These are phyloP conservation scores for Spongilla lacustris DNA, from an alignment of 37 sponge, comb jelly and placozoan genomes.

Conservation along the genomic window DNA sequence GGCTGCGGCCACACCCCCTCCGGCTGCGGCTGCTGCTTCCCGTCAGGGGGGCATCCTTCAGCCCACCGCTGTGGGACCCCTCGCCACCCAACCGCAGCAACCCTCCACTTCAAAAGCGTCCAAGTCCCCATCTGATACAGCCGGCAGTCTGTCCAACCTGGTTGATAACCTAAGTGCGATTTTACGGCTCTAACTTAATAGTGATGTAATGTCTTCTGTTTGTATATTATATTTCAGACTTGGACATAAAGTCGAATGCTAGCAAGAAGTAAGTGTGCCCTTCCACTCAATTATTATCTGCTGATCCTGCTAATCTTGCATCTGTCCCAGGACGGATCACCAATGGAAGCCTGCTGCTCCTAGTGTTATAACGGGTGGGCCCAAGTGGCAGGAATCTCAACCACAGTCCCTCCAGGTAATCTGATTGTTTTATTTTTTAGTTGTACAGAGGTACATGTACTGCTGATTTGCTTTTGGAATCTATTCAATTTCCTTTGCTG, in stretches of 20 bases:
- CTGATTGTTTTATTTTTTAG: too few species aligned
- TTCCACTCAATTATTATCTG: too few species aligned
- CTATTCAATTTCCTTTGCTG: too few species aligned
- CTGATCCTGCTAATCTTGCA: background rate
- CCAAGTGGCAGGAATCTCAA: slow-evolving; percentile 39
- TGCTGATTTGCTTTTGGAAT: too few species aligned
- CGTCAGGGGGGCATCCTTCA: slow-evolving; percentile 49
- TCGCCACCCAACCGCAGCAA: too few species aligned
- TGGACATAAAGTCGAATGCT: too few species aligned
- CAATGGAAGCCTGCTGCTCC: slow-evolving; percentile 58
- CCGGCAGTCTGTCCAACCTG: slow-evolving; percentile 39
- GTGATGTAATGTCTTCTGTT: too few species aligned
- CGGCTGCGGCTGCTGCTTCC: background rate
- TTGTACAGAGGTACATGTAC: too few species aligned
- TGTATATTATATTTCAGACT: too few species aligned
- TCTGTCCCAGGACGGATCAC: slow-evolving; percentile 42
- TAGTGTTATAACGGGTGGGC: slow-evolving; percentile 62
- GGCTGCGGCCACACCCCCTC: background rate
- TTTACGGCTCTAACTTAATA: too few species aligned
- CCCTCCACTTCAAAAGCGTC: background rate
- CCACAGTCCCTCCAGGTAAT: background rate
- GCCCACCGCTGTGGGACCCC: slow-evolving; percentile 41
- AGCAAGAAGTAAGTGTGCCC: too few species aligned
- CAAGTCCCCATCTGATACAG: slow-evolving; percentile 38
- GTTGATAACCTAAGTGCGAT: slow-evolving; percentile 41